Conservation (phyloP, 2,888 invertebrate genomes). For the Dicycla oo region DNA sequence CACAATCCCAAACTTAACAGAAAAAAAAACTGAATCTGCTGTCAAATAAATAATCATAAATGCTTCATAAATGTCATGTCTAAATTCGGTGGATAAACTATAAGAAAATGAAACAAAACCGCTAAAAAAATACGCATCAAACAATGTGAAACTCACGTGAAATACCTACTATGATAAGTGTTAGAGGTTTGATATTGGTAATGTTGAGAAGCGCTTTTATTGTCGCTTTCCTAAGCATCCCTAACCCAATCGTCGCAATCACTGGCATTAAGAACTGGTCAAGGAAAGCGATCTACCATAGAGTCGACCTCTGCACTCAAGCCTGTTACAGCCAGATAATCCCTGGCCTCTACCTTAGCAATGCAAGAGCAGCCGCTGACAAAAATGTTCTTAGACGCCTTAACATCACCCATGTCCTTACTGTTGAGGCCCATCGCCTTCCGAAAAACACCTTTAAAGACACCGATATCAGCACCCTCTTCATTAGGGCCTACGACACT, state of each 20-base stretch:
- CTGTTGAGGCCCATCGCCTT: slow-evolving; percentile 83
- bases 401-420: slow-evolving; percentile 87
- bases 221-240: slow-evolving; percentile 82
- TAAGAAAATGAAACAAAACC: slow-evolving; percentile 66
- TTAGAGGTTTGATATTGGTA: slow-evolving; percentile 74
- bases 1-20: slow-evolving; percentile 32
- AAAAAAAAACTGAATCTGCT: slow-evolving; percentile 44
- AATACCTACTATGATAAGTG: slow-evolving; percentile 73
- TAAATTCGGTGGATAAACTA: slow-evolving; percentile 47
- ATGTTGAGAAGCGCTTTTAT: slow-evolving; percentile 83
- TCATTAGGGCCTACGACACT: slow-evolving; percentile 87
- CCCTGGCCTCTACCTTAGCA: slow-evolving; percentile 85
- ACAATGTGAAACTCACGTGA: slow-evolving; percentile 51
- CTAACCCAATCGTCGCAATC: slow-evolving; percentile 80
- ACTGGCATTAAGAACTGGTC: slow-evolving; percentile 83
- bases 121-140: slow-evolving; percentile 47
- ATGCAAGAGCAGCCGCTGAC: slow-evolving; percentile 85
- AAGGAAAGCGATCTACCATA: slow-evolving; percentile 79
- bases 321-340: slow-evolving; percentile 83
- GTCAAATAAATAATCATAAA: slow-evolving; percentile 50
- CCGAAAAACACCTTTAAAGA: slow-evolving; percentile 82
- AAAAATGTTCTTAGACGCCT: slow-evolving; percentile 78
- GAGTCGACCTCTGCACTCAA: slow-evolving; percentile 85
- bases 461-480: slow-evolving; percentile 83
- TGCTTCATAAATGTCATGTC: slow-evolving; percentile 43